These are phyloP conservation scores for Eospalax fontanierii DNA, from an alignment of 2,797 vertebrate species.

Conservation along the genomic window DNA sequence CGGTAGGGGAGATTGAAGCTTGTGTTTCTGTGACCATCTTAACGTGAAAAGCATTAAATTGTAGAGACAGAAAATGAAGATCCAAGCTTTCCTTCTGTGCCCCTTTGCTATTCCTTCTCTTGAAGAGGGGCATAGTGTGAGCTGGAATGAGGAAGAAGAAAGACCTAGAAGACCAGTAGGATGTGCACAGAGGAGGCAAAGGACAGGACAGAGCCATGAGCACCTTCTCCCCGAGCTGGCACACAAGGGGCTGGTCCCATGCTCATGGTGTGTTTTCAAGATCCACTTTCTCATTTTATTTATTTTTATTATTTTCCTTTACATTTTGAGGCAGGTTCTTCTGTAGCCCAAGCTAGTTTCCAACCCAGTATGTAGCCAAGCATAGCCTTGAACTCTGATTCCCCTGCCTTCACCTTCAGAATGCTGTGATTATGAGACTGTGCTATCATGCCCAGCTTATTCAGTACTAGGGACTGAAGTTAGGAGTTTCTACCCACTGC, in stretches of 20 bases:
- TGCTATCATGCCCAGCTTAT: background rate
- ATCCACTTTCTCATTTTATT: background rate
- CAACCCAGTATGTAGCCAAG: background rate
- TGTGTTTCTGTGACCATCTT: background rate
- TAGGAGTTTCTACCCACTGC: background rate
- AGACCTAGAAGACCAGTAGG: background rate
- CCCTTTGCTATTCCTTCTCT: background rate
- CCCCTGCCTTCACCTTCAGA: background rate
- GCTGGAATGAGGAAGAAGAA: background rate
- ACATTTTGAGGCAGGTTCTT: background rate
- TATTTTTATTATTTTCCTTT: background rate
- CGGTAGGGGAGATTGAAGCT: background rate
- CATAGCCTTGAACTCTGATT: background rate
- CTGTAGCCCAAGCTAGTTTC: background rate
- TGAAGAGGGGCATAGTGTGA: background rate
- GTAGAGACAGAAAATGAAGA: background rate
- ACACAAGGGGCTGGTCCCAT: background rate
- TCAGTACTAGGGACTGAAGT: background rate
- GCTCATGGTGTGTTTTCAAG: background rate
- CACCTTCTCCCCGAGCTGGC: background rate
- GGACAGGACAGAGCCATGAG: background rate
- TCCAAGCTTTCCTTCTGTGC: background rate
- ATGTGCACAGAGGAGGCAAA: background rate
- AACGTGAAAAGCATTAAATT: background rate
- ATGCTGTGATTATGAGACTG: too few species aligned